A percentile compares a stretch with the other conserved stretches of the same genome.
These are phyloP conservation scores for Polymixis flavicincta DNA, from an alignment of 2,888 invertebrate genomes.

Conservation along the genomic window DNA sequence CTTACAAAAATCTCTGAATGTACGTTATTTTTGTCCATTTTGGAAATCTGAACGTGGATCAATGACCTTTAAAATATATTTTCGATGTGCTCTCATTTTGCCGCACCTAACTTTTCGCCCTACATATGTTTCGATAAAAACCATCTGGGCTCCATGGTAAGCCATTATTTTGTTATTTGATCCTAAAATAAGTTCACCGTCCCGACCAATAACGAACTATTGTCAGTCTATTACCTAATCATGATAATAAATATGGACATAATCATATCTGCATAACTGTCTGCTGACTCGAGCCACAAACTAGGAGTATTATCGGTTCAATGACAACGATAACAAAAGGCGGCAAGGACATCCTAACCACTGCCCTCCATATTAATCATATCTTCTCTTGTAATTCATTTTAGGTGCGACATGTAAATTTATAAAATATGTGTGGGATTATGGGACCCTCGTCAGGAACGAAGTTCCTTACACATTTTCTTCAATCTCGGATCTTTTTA, in stretches of 20 bases:
- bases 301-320: slow-evolving; percentile 13
- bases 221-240: slow-evolving; percentile 31
- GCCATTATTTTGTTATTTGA: slow-evolving; percentile 4
- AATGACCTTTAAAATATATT: not conserved
- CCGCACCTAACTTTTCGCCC: too few relatives aligned
- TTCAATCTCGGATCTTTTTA: too few relatives aligned
- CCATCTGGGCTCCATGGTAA: too few relatives aligned
- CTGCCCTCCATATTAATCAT: not conserved
- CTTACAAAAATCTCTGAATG: not conserved
- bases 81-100: too few relatives aligned
- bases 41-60: not conserved
- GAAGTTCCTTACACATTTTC: too few relatives aligned
- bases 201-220: slow-evolving; percentile 32
- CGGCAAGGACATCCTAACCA: not conserved
- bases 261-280: slow-evolving; percentile 10
- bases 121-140: too few relatives aligned
- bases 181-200: slow-evolving; percentile 9
- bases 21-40: not conserved
- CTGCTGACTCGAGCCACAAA: slow-evolving; percentile 7
- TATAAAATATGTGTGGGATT: too few relatives aligned
- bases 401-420: too few relatives aligned
- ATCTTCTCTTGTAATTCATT: not conserved
- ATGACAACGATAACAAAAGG: slow-evolving; percentile 19
- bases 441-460: too few relatives aligned
- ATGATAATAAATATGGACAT: slow-evolving; percentile 23